Evolutionary conservation across 1,140 invertebrate species (phyloP), one percentile per base, ranked within the genome.

Genomic region (Drosophila funebris): DNA sequence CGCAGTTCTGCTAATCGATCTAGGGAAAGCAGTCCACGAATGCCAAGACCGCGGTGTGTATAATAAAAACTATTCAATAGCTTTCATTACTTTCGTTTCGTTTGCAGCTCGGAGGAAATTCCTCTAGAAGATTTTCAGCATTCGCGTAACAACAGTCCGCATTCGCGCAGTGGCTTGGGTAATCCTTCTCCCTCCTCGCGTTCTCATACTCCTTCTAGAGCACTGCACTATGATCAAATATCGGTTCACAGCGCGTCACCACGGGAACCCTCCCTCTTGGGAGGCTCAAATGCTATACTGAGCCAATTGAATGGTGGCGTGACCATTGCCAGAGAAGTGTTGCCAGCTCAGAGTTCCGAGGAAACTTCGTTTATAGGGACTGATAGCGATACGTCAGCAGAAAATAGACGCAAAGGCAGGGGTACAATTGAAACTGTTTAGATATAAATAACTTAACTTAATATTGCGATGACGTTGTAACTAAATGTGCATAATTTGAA

Each of bases 61-160:
- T 20, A 37, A 33, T 2, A 54, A 7, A 13, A 53, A 4, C n/a
- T n/a, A n/a, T n/a, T 16, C 4, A 1, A 27, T 27, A 5, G 3
- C 0, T 33, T 13, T 14, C 18, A 31, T 60, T 6, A 5, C 7
- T 22, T 1, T 36, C 31, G 1, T 22, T 22, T 62, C 11, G 0
- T 11, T 75, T 78, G 5, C 27, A 92, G 94, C 16, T 96, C 95
- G 43, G 96, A 96, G 85, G 96, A 97, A 82, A 98, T 98, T 36
- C 97, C 96, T 0, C 85, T 98, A 3, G 96, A 97, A 89, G 95
- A 96, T 77, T 95, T 96, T 90, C 93, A 93, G 50, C 90, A 92
- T 52, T 92, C 91, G 0, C 88, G 90, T 16, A 91, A 76, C 44
- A 91, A 85, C 44, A 91, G 90, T 56, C 91, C 91, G n/a, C 82